Percentiles rank a stretch among this genome's conserved stretches.
Evolutionary conservation across 2,797 vertebrate genomes (phyloP).

Genomic region (Cetoscarus ocellatus): DNA sequence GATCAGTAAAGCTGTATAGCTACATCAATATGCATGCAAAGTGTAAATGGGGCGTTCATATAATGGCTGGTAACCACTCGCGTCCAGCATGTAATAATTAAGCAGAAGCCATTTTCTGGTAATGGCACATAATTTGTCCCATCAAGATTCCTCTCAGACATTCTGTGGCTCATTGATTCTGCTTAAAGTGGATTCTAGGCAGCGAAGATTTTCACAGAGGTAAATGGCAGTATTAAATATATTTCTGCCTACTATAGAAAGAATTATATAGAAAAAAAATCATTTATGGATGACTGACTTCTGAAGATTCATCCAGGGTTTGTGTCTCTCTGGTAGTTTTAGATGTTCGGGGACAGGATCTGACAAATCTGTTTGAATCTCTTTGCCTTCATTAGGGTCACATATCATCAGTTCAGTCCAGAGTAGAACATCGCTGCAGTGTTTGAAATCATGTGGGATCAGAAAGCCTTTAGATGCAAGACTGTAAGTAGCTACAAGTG

Average conservation of each 20-base stretch:
- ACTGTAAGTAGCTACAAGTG: too few relatives aligned
- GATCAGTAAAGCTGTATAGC: conserved; percentile 29
- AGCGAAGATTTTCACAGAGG: conserved; percentile 56
- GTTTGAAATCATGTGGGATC: too few relatives aligned
- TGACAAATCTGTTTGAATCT: too few relatives aligned
- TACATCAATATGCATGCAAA: conserved; percentile 58
- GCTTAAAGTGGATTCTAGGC: conserved; percentile 60
- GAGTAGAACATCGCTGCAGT: too few relatives aligned
- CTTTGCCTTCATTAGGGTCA: too few relatives aligned
- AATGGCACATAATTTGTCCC: conserved; percentile 68
- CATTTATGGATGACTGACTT: not conserved
- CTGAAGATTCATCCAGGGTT: too few relatives aligned
- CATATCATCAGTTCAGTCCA: too few relatives aligned
- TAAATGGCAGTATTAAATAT: conserved; percentile 27
- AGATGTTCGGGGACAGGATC: too few relatives aligned
- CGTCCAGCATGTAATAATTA: conserved; percentile 59
- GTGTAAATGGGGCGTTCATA: conserved; percentile 50
- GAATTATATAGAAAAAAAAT: not conserved
- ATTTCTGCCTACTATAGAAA: not conserved
- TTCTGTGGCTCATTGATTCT: conserved; percentile 63
- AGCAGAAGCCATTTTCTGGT: conserved; percentile 61
- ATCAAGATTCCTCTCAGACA: conserved; percentile 64
- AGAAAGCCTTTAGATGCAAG: too few relatives aligned
- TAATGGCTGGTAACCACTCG: conserved; percentile 54
- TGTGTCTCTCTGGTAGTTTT: too few relatives aligned